phyloP scores from a whole-genome alignment of 2,797 vertebrate genomes.

The Megaceryle alcyon region DNA sequence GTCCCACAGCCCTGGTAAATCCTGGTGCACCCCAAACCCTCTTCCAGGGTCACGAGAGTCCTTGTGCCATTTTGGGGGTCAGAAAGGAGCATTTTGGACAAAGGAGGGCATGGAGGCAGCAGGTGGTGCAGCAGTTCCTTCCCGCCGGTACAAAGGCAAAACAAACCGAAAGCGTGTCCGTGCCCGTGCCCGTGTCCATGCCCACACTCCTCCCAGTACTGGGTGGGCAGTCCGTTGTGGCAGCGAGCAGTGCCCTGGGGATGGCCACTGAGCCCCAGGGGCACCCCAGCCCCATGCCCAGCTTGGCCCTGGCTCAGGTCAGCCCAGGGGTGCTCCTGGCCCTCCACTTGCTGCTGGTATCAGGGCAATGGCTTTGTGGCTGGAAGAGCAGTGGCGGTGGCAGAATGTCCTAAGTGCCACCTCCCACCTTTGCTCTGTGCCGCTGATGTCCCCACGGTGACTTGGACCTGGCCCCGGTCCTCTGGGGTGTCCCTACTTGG shows the following conservation, averaged over 20 bases:
- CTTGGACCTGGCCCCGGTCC: background rate
- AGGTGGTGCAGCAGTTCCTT: slow-evolving; percentile 69
- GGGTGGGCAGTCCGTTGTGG: background rate
- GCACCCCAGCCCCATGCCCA: background rate
- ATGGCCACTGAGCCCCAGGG: background rate
- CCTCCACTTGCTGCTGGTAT: background rate
- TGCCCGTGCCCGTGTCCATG: background rate
- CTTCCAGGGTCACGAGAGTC: background rate
- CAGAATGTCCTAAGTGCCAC: background rate
- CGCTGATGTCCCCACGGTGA: background rate
- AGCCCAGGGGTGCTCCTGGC: background rate
- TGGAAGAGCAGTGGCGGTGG: background rate
- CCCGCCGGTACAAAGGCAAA: slow-evolving; percentile 66
- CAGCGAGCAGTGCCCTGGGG: background rate
- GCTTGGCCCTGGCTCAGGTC: background rate
- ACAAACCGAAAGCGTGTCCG: slow-evolving; percentile 52
- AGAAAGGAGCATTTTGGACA: background rate
- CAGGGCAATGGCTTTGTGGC: slow-evolving; percentile 12
- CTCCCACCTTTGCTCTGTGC: background rate
- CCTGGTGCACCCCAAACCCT: background rate
- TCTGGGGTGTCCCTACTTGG: background rate
- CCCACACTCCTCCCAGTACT: background rate
- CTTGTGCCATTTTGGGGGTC: background rate
- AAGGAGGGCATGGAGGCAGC: slow-evolving; percentile 27
- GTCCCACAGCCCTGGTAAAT: background rate